Evolutionary conservation across 2,113 vertebrate genomes (phyloP).

Genomic region (Pygathrix nemaeus): DNA sequence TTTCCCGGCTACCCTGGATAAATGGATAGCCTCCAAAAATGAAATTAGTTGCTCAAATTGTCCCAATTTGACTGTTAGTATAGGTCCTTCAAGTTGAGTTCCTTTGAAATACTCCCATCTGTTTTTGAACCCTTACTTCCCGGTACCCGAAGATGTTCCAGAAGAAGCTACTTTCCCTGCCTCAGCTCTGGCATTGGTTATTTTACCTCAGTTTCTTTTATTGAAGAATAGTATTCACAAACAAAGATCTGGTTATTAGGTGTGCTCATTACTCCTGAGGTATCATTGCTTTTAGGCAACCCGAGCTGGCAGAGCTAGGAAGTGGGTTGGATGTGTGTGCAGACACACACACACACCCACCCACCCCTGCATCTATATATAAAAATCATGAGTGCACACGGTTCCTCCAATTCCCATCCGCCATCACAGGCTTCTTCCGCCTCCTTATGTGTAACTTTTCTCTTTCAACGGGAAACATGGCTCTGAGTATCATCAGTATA

Average conservation of each 20-base stretch:
- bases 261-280: neutral
- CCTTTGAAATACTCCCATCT: neutral
- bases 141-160: neutral
- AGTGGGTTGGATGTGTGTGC: accelerated
- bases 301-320: neutral
- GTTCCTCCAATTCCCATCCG: neutral
- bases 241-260: neutral
- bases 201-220: neutral
- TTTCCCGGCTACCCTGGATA: neutral
- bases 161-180: neutral
- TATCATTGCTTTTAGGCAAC: neutral
- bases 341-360: neutral
- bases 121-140: neutral
- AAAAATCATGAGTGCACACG: neutral
- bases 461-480: neutral
- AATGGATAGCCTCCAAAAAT: neutral
- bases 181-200: neutral
- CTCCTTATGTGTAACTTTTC: neutral
- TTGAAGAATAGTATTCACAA: neutral
- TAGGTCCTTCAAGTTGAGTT: neutral
- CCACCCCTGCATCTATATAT: neutral
- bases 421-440: neutral
- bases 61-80: neutral
- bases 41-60: neutral
- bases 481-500: neutral